Conservation (phyloP, 35 echinoderm and acorn worm species). For the Strongylocentrotus purpuratus region DNA sequence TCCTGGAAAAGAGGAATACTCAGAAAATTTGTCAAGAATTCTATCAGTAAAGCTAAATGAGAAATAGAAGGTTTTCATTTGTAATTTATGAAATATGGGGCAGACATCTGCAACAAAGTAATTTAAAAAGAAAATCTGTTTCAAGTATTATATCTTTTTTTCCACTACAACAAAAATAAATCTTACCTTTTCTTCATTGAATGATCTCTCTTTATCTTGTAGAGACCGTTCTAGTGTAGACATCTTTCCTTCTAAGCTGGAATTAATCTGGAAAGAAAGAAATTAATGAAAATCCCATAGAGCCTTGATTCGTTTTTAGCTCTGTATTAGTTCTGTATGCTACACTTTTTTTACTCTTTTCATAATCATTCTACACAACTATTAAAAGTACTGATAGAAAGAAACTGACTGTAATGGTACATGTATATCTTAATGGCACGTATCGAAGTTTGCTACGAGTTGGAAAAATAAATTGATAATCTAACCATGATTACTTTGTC, state of each 20-base stretch:
- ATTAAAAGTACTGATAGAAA: background rate
- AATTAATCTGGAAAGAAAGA: conserved; percentile 74
- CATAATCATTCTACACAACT: background rate
- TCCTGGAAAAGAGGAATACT: background rate
- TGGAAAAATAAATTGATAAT: background rate
- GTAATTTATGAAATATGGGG: background rate
- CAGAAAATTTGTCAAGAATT: background rate
- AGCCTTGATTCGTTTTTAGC: background rate
- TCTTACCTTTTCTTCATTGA: conserved; percentile 51
- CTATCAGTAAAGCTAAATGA: background rate
- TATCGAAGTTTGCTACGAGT: background rate
- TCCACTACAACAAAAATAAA: background rate
- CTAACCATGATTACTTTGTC: too few relatives aligned
- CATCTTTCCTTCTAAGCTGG: conserved; percentile 73
- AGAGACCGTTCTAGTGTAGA: conserved; percentile 72
- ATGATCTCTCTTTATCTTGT: conserved; percentile 54
- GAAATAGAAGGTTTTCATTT: too few relatives aligned
- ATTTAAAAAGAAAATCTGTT: background rate
- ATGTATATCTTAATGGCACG: background rate
- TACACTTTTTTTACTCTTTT: background rate
- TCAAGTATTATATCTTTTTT: background rate
- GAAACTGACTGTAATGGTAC: background rate
- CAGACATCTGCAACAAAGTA: background rate
- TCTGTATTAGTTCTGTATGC: background rate
- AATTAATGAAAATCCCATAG: background rate